Percentiles rank a stretch among this genome's conserved stretches.
These are phyloP conservation scores for Drosophila tsacasi DNA, from an alignment of 1,140 invertebrate genomes.

Conservation along the genomic window DNA sequence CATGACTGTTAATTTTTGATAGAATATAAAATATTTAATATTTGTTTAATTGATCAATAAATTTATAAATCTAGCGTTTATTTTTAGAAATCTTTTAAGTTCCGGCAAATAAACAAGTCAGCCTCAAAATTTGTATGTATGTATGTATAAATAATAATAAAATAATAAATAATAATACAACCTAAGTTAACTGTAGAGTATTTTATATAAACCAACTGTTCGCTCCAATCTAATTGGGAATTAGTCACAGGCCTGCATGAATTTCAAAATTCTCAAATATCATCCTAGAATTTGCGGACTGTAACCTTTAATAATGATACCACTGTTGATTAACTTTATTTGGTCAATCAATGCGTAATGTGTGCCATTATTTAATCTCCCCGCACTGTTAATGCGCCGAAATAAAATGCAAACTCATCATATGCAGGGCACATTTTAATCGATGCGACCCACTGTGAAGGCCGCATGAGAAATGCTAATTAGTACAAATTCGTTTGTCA, in stretches of 20 bases:
- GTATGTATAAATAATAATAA: not conserved
- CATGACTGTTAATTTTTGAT: not conserved
- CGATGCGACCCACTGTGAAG: constrained; percentile 50
- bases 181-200: too few relatives aligned
- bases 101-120: not conserved
- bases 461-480: constrained; percentile 66
- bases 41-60: not conserved
- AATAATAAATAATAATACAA: not conserved
- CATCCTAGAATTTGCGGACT: not conserved
- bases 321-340: constrained; percentile 9
- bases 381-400: not conserved
- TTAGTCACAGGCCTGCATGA: not conserved
- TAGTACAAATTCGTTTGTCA: constrained; percentile 65
- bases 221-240: not conserved
- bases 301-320: constrained; percentile 9
- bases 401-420: constrained; percentile 28
- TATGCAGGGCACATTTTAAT: constrained; percentile 28
- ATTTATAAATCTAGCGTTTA: not conserved
- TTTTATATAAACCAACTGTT: not conserved
- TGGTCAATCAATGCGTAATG: constrained; percentile 8
- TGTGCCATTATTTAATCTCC: constrained; percentile 16
- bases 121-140: not conserved
- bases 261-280: constrained; percentile 7
- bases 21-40: not conserved
- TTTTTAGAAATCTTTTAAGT: not conserved